Conservation (phyloP, 2,888 invertebrate species). For the Alitta virens region DNA sequence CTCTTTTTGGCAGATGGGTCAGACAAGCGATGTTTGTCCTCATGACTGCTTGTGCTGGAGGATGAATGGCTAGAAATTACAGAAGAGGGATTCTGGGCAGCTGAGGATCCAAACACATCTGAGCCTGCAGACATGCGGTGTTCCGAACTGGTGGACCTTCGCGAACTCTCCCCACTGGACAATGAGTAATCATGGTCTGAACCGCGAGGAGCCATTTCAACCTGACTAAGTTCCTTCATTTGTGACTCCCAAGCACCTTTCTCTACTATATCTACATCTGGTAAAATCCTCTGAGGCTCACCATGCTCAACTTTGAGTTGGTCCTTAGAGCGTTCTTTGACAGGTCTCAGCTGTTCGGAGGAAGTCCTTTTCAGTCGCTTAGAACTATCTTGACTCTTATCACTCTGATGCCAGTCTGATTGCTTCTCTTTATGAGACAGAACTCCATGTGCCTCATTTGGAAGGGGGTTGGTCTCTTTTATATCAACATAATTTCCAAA, state of each 20-base stretch:
- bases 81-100: neutral
- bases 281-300: neutral
- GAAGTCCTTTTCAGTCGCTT: slow-evolving; percentile 32
- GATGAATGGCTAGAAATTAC: neutral
- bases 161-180: neutral
- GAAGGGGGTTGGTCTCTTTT: neutral
- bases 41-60: slow-evolving; percentile 12
- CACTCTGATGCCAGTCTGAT: slow-evolving; percentile 1
- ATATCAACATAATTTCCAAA: slow-evolving; percentile 3
- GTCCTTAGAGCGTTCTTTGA: slow-evolving; percentile 34
- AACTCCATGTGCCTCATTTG: neutral
- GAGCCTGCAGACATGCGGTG: slow-evolving; percentile 15
- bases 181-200: neutral
- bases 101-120: slow-evolving; percentile 4
- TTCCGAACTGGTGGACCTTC: slow-evolving; percentile 6
- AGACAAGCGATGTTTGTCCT: slow-evolving; percentile 46
- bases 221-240: neutral
- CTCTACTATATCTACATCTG: neutral
- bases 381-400: neutral
- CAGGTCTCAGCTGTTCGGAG: slow-evolving; percentile 37
- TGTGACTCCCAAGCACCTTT: neutral
- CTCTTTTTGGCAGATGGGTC: slow-evolving; percentile 73
- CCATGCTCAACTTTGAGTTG: neutral
- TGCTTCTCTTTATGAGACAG: neutral
- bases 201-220: neutral